These are phyloP conservation scores for Caenorhabditis tropicalis DNA, from an alignment of 1,140 invertebrate genomes.

Conservation along the genomic window DNA sequence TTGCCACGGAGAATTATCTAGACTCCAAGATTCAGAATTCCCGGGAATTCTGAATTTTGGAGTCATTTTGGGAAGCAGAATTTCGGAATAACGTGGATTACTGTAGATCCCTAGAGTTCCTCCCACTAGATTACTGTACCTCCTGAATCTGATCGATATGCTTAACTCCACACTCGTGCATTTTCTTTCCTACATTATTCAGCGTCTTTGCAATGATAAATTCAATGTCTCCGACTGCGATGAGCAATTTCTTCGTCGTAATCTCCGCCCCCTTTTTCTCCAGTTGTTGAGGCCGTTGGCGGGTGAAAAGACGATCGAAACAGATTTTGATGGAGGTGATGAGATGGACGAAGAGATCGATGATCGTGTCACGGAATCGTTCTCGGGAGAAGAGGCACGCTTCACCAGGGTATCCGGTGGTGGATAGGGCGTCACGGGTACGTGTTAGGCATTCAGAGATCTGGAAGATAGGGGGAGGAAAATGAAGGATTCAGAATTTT, in stretches of 20 bases:
- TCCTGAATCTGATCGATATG: constrained; percentile 66
- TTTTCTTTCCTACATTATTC: constrained; percentile 63
- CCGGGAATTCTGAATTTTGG: too few relatives aligned
- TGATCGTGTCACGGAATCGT: constrained; percentile 58
- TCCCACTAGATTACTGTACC: constrained; percentile 26
- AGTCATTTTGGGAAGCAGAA: too few relatives aligned
- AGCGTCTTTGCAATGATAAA: constrained; percentile 65
- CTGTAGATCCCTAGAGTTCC: too few relatives aligned
- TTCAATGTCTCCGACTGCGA: constrained; percentile 69
- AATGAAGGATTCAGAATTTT: neutral
- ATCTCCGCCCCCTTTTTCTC: neutral
- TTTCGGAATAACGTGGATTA: too few relatives aligned
- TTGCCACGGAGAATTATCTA: too few relatives aligned
- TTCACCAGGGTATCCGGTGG: constrained; percentile 63
- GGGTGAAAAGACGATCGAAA: constrained; percentile 6
- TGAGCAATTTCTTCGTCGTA: constrained; percentile 61
- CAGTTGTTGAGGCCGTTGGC: neutral
- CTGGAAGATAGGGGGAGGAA: constrained; percentile 54
- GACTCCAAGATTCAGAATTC: too few relatives aligned
- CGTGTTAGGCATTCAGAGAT: constrained; percentile 65
- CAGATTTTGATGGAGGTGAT: constrained; percentile 46
- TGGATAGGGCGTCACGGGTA: constrained; percentile 62
- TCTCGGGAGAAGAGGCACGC: constrained; percentile 66
- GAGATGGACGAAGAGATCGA: constrained; percentile 61
- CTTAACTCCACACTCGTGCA: constrained; percentile 68